A percentile compares a stretch with the other conserved stretches of the same genome.
phyloP scores from a whole-genome alignment of 1,140 invertebrate species.

The Zaprionus capensis region DNA sequence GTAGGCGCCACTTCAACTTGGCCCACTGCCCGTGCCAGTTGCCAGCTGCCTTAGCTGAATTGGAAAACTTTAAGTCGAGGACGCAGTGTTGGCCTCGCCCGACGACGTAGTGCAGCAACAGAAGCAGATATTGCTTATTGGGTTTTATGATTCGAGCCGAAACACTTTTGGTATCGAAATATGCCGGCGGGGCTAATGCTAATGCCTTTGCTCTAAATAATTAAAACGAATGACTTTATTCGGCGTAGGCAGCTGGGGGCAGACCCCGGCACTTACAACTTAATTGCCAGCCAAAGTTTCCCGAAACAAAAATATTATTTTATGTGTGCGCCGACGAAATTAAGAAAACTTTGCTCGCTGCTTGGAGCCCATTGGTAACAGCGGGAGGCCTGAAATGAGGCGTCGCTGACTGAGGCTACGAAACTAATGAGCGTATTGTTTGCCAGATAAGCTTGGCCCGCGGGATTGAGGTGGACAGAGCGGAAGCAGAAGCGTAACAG shows the following conservation, averaged over 20 bases:
- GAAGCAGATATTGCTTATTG: constrained; percentile 41
- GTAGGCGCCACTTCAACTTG: constrained; percentile 48
- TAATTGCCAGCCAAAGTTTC: constrained; percentile 68
- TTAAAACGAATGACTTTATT: constrained; percentile 74
- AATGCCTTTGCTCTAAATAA: constrained; percentile 58
- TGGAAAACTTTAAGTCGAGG: constrained; percentile 53
- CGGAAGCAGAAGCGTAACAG: constrained; percentile 20
- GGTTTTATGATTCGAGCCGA: constrained; percentile 36
- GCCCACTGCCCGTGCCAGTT: constrained; percentile 36
- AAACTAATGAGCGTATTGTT: constrained; percentile 77
- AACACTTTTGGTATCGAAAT: constrained; percentile 47
- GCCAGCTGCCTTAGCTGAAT: constrained; percentile 42
- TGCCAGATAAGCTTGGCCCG: constrained; percentile 40
- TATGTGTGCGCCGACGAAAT: constrained; percentile 64
- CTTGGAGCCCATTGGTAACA: constrained; percentile 14
- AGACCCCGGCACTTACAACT: constrained; percentile 49
- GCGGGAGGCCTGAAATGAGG: constrained; percentile 25
- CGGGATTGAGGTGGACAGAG: not conserved
- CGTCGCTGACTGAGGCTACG: constrained; percentile 17
- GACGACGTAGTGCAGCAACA: constrained; percentile 32
- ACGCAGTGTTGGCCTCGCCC: not conserved
- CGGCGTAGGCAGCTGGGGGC: constrained; percentile 5
- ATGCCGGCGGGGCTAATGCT: constrained; percentile 45
- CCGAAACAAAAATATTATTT: constrained; percentile 80
- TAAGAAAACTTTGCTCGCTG: constrained; percentile 68